phyloP scores from a whole-genome alignment of 1,140 invertebrate species.

The Diprion similis region DNA sequence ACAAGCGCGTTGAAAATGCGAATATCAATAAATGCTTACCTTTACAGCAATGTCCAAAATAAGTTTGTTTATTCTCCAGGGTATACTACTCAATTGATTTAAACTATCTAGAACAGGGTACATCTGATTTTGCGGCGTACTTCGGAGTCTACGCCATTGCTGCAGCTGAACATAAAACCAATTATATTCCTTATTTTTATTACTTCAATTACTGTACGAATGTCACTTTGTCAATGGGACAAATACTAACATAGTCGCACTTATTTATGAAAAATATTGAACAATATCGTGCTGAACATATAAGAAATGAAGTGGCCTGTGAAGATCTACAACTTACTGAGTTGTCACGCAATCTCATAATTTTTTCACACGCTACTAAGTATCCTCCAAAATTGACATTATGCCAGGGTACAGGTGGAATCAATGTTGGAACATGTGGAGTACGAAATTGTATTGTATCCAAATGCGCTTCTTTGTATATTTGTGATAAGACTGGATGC shows the following conservation, averaged over 20 bases:
- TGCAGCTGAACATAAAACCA: constrained; percentile 46
- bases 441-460: constrained; percentile 76
- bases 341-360: constrained; percentile 60
- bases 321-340: constrained; percentile 36
- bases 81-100: constrained; percentile 87
- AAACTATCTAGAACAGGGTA: constrained; percentile 88
- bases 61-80: constrained; percentile 89
- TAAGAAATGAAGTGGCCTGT: background rate
- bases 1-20: constrained; percentile 16
- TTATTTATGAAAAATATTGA: too few species aligned
- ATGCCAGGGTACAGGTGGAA: constrained; percentile 85
- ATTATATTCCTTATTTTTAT: background rate
- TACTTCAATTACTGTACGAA: too few species aligned
- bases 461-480: constrained; percentile 72
- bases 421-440: constrained; percentile 74
- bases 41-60: constrained; percentile 70
- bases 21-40: constrained; percentile 38
- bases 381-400: constrained; percentile 75
- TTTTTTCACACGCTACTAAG: constrained; percentile 71
- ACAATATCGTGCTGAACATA: too few species aligned
- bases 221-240: too few species aligned
- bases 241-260: background rate
- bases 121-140: constrained; percentile 67
- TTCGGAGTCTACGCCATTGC: constrained; percentile 69
- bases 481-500: constrained; percentile 74